A percentile compares a stretch with the other conserved stretches of the same genome.
These are phyloP conservation scores for Drosophila barbarae DNA, from an alignment of 2,888 invertebrate genomes.

Conservation along the genomic window DNA sequence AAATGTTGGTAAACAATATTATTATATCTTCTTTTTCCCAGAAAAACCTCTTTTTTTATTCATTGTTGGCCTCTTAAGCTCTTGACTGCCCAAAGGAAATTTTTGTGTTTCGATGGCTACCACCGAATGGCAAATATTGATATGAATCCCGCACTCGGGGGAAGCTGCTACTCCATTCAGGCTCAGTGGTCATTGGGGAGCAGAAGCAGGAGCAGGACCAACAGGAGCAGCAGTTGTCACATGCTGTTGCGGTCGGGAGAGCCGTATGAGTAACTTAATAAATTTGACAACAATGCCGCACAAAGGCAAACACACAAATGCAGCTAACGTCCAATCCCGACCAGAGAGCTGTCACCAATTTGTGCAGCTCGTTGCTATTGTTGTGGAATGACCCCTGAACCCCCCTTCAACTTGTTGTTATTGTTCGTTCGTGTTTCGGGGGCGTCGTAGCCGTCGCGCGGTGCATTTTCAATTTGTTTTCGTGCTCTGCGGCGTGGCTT, in stretches of 20 bases:
- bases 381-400: constrained; percentile 8
- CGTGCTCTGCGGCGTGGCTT: constrained; percentile 65
- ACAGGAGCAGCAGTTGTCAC: constrained; percentile 42
- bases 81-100: constrained; percentile 8
- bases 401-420: constrained; percentile 27
- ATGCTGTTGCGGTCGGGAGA: constrained; percentile 42
- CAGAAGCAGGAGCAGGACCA: background rate
- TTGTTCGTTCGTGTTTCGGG: constrained; percentile 34
- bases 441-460: constrained; percentile 22
- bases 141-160: constrained; percentile 1
- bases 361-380: constrained; percentile 39
- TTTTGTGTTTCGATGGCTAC: constrained; percentile 18
- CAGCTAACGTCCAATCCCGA: constrained; percentile 36
- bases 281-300: constrained; percentile 71
- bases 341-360: constrained; percentile 57
- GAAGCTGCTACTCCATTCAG: background rate
- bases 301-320: constrained; percentile 64
- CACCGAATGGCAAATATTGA: constrained; percentile 9
- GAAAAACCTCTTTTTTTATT: background rate
- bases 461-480: constrained; percentile 70
- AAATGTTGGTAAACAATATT: no score
- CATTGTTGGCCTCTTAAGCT: constrained; percentile 12
- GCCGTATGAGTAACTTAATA: constrained; percentile 74
- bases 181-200: constrained; percentile 2
- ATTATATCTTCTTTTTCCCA: background rate